These are phyloP conservation scores for Neoarius graeffei DNA, from an alignment of 2,113 vertebrate genomes.

Conservation along the genomic window DNA sequence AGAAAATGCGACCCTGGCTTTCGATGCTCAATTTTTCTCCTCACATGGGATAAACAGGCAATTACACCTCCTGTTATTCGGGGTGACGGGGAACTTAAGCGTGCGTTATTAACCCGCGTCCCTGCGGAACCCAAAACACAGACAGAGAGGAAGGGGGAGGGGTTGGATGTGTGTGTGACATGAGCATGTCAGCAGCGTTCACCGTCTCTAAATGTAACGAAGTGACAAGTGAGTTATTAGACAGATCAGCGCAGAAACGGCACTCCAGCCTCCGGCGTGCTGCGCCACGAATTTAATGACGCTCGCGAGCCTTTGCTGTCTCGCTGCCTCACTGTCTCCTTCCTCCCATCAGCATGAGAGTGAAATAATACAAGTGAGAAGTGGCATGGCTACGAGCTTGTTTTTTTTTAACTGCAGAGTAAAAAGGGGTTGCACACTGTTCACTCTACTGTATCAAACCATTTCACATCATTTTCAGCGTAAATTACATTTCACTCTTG, in stretches of 20 bases:
- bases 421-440: background rate
- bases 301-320: slow-evolving; percentile 44
- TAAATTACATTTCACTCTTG: background rate
- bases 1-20: slow-evolving; percentile 58
- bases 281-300: slow-evolving; percentile 74
- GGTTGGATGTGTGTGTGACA: slow-evolving; percentile 78
- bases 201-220: slow-evolving; percentile 86
- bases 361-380: background rate
- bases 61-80: slow-evolving; percentile 90
- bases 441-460: background rate
- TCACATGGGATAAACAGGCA: slow-evolving; percentile 94
- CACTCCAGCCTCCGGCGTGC: slow-evolving; percentile 79
- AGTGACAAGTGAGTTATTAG: slow-evolving; percentile 97
- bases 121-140: slow-evolving; percentile 80
- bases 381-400: background rate
- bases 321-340: background rate
- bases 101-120: slow-evolving; percentile 91
- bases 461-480: background rate
- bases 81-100: slow-evolving; percentile 90
- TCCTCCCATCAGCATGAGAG: background rate
- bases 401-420: background rate
- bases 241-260: slow-evolving; percentile 87
- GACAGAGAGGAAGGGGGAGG: slow-evolving; percentile 47
- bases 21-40: slow-evolving; percentile 82
- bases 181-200: slow-evolving; percentile 86